Percentiles rank a stretch among this genome's conserved stretches.
These are phyloP conservation scores for Oreocharis arfaki DNA, from an alignment of 2,113 vertebrate genomes.

Conservation along the genomic window DNA sequence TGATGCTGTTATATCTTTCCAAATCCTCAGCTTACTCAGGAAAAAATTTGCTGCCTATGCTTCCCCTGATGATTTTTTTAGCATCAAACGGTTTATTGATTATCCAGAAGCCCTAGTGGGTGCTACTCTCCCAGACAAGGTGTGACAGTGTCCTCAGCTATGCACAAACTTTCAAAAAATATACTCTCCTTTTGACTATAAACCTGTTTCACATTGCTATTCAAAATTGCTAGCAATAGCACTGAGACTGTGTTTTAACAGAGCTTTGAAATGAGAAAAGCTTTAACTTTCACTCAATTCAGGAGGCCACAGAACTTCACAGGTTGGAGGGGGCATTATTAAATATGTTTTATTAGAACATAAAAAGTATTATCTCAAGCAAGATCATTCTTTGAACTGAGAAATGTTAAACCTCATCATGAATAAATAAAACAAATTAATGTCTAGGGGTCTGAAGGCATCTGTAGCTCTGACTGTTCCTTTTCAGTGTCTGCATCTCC, in stretches of 20 bases:
- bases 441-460: neutral
- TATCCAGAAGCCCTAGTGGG: neutral
- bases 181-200: neutral
- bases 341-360: neutral
- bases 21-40: neutral
- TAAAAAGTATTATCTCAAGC: neutral
- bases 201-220: neutral
- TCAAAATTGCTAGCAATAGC: neutral
- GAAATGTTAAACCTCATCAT: neutral
- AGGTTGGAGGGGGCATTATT: fast-evolving
- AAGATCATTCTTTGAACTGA: neutral
- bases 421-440: neutral
- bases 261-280: neutral
- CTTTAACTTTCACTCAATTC: neutral
- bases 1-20: neutral
- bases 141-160: neutral
- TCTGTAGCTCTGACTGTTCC: neutral
- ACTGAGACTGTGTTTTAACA: neutral
- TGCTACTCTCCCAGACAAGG: neutral
- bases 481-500: fast-evolving
- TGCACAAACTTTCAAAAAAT: neutral
- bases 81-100: neutral
- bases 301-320: neutral
- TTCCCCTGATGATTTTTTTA: neutral
- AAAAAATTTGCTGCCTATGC: neutral